These are phyloP conservation scores for Nycteola revayana DNA, from an alignment of 2,888 invertebrate genomes.

Conservation along the genomic window DNA sequence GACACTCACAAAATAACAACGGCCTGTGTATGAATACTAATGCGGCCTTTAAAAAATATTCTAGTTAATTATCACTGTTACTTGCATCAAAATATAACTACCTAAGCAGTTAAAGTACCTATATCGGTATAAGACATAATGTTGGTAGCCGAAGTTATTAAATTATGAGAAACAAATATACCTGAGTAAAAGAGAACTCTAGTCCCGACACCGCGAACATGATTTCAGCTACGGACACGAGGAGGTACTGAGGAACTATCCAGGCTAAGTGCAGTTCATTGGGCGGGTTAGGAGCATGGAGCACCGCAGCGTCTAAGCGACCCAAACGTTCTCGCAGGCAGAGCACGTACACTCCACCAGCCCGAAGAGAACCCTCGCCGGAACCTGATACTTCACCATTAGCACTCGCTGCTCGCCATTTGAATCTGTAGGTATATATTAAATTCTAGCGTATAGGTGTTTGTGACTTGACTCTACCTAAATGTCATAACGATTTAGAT, in stretches of 20 bases:
- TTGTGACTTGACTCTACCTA: too few relatives aligned
- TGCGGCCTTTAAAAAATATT: too few relatives aligned
- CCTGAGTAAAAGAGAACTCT: constrained; percentile 92
- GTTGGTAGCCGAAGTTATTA: too few relatives aligned
- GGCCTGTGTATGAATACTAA: too few relatives aligned
- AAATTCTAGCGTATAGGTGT: too few relatives aligned
- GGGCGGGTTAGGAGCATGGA: constrained; percentile 83
- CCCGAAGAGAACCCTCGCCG: constrained; percentile 56
- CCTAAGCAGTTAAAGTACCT: too few relatives aligned
- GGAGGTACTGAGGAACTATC: constrained; percentile 90
- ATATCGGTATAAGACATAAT: too few relatives aligned
- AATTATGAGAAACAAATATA: constrained; percentile 20
- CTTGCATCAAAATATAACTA: too few relatives aligned
- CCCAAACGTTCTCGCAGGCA: constrained; percentile 76
- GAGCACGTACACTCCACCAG: constrained; percentile 81
- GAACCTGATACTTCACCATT: constrained; percentile 55
- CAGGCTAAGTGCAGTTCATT: constrained; percentile 86
- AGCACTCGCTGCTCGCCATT: constrained; percentile 60
- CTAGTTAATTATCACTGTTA: too few relatives aligned
- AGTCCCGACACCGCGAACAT: constrained; percentile 92
- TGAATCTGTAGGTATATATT: too few relatives aligned
- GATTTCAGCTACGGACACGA: constrained; percentile 91
- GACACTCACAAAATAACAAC: too few relatives aligned
- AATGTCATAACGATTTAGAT: too few relatives aligned
- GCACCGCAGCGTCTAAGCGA: constrained; percentile 76